Base-by-base conservation (phyloP, 2,113 vertebrate species). In the Phocoena phocoena region DNA sequence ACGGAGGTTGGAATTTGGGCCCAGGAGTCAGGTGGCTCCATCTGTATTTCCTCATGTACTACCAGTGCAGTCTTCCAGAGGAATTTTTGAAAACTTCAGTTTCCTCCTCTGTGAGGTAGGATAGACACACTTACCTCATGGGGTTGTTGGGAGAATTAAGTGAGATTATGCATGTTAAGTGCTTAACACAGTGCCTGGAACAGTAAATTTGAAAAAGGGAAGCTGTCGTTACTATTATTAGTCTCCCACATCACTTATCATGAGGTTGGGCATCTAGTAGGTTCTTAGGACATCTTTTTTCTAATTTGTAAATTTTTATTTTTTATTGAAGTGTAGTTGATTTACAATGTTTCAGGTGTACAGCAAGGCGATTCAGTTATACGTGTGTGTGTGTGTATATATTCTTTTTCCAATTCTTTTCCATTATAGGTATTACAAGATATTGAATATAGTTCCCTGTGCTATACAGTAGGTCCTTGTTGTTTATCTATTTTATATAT, bases 71-170 rank as follows among this genome's bases (percentile, higher is more conserved):
- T 53, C 73, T 89, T 73, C 80, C 28, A 71, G 13, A 50, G 26
- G 76, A 58, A 93, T 71, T 97, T 93, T 77, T 84, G 67, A 93
- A 96, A 90, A 31, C 4, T 25, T 82, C 58, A 12, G 53, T 47
- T 88, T 92, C 63, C 81, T 50, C 76, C 41, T 26, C 50, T 70
- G n/a, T 53, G 25, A 50, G 1, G 28, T 36, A 28, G 28, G 12
- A 25, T 55, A 76, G 68, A 55, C 31, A 77, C 12, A 76, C 26
- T 68, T 26, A 77, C 9, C n/a, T 83, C 47, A 41, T 23, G n/a
- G 82, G 53, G 53, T 8, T 93, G 23, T 26, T 31, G 12, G 28
- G 33, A 95, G 38, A 65, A 60, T n/a, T 82, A 85, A 96, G 38
- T 65, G 44, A 90, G 85, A 62, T 60, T 38, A n/a, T 41, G 26